These are phyloP conservation scores for Pelmatolapia mariae DNA, from an alignment of 2,113 vertebrate genomes.

Conservation along the genomic window DNA sequence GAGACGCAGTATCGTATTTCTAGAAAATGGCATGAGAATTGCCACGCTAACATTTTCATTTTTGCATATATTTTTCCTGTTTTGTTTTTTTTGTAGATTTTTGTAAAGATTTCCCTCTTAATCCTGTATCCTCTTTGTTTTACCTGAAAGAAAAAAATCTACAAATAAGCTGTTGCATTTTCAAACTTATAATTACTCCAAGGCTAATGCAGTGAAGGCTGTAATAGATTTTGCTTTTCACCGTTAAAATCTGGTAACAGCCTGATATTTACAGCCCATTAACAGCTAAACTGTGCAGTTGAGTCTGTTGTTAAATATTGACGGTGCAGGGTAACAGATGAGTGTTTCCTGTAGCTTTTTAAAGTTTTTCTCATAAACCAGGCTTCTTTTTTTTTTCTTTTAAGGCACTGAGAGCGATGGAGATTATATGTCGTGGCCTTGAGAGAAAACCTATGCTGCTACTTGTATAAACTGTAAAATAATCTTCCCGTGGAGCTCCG, in stretches of 20 bases:
- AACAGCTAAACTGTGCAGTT: not conserved
- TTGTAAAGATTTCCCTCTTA: not conserved
- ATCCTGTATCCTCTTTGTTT: not conserved
- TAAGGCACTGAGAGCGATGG: constrained; percentile 75
- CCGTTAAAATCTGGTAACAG: not conserved
- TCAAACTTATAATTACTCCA: not conserved
- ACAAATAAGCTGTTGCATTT: not conserved
- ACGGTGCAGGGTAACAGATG: not conserved
- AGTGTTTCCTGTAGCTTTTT: constrained; percentile 65
- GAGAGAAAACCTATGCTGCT: constrained; percentile 90
- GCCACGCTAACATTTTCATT: not conserved
- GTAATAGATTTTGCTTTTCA: not conserved
- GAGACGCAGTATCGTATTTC: not conserved
- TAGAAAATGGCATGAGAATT: not conserved
- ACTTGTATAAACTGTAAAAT: constrained; percentile 95
- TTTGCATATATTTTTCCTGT: not conserved
- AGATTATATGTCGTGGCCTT: constrained; percentile 89
- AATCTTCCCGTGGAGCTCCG: constrained; percentile 80
- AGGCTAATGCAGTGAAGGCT: not conserved
- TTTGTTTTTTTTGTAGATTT: not conserved
- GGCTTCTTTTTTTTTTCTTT: constrained; percentile 55
- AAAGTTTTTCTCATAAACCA: constrained; percentile 77
- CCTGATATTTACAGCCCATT: not conserved
- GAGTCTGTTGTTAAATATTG: not conserved
- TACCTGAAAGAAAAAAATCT: not conserved